Base-by-base conservation (phyloP, 2,797 vertebrate genomes). In the Pogoniulus pusillus region DNA sequence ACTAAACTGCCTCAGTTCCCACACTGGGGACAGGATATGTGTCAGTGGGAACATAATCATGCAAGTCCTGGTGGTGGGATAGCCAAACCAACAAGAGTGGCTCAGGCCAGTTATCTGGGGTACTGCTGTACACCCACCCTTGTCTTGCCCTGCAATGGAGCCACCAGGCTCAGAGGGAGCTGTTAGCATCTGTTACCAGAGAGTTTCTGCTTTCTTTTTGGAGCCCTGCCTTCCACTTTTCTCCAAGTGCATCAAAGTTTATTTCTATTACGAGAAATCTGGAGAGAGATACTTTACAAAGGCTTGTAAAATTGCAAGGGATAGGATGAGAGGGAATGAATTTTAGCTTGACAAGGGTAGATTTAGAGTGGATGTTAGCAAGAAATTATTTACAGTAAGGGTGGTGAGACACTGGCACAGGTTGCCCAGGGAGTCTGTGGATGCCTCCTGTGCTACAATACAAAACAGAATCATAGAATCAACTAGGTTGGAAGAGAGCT, bases 1-100 rank as follows among this genome's bases (percentile, higher is more conserved):
- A n/a, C n/a, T n/a, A n/a, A n/a, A n/a, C n/a, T n/a, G n/a, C n/a
- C n/a, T 77, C 19, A 41, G 32, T 62, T 86, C n/a, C 29, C 43
- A 49, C 35, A 7, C 24, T 20, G 39, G 45, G 51, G 34, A 58
- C 23, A 2, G 1, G 19, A 29, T 0, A 1, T 16, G 35, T 80
- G 73, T 43, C 35, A 22, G 30, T n/a, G 35, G 49, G 29, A 83
- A 54, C 2, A 17, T 2, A 22, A 41, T 68, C 13, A 0, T 1
- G 3, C 26, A 37, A 45, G 59, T 65, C 20, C 59, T 72, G 29
- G 6, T 6, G 3, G 6, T 70, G 47, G n/a, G 29, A 55, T 62
- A 78, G 55, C 5, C 1, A 1, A 8, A 18, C 24, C n/a, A n/a
- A n/a, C 43, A 66, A 24, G 45, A 49, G 27, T 2, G 1, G 26